Evolutionary conservation across 2,113 vertebrate species (phyloP), one percentile per base, ranked within the genome.

Genomic region (Corythornis vintsioides): DNA sequence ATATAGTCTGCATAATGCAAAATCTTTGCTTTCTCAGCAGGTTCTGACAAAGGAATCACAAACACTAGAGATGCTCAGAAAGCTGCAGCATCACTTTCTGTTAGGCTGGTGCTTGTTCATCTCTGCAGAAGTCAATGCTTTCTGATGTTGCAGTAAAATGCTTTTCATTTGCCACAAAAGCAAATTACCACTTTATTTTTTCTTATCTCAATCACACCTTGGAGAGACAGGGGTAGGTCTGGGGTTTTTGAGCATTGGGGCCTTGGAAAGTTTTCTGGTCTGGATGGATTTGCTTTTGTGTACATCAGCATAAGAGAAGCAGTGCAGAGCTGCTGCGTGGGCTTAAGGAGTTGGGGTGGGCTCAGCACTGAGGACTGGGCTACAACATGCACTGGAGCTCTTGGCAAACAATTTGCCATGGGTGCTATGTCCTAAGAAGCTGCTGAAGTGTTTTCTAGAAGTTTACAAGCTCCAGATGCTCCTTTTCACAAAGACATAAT

Each of bases 321-420:
- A 10, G 22, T 14, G 16, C 22, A 38, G 63, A 73, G 15, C 19
- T 64, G n/a, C 31, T 5, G 10, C 1, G 1, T 0, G 3, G 43
- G 14, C 20, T 43, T 52, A 26, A 48, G 71, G 33, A 6, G 4
- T 8, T 3, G 1, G 31, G 18, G 22, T 9, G 1, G 45, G 31
- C 33, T 67, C 42, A 75, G 67, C 57, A 55, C 28, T 25, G 25
- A 43, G 33, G 24, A 29, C 11, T 60, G 48, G 19, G 29, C 48
- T 78, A 18, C 33, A 66, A 17, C 7, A 11, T 4, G 5, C 25
- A 4, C 20, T 15, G 38, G 8, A 6, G 14, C 31, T n/a, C 14
- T 55, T 71, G 74, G 31, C 24, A 86, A 33, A 69, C 50, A n/a
- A 14, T 65, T 64, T 64, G 28, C 9, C 21, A 15, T 3, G 9